These are phyloP conservation scores for Ferdinandea cuprea DNA, from an alignment of 2,888 invertebrate species.

Conservation along the genomic window DNA sequence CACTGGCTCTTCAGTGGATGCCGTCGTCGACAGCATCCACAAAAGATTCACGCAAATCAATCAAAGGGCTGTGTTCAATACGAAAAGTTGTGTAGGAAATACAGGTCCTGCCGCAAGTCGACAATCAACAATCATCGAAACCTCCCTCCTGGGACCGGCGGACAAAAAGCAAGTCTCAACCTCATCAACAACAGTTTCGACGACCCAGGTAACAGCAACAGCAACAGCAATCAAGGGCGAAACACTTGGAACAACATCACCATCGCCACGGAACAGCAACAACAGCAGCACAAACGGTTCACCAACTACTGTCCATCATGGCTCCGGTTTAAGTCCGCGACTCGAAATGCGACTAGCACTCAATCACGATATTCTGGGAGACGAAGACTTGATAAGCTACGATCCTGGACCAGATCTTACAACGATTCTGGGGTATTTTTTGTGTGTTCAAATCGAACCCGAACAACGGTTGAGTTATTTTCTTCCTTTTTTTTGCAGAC, in stretches of 20 bases:
- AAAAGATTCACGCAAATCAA: conserved; percentile 75
- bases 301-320: conserved; percentile 76
- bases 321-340: conserved; percentile 85
- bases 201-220: conserved; percentile 76
- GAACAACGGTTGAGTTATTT: neutral
- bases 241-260: conserved; percentile 31
- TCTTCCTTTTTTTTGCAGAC: conserved; percentile 77
- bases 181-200: conserved; percentile 82
- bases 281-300: conserved; percentile 74
- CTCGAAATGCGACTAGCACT: conserved; percentile 87
- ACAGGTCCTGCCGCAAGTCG: conserved; percentile 78
- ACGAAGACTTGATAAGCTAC: conserved; percentile 84
- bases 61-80: conserved; percentile 81
- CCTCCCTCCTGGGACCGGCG: conserved; percentile 81
- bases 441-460: neutral
- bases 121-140: conserved; percentile 81
- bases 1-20: conserved; percentile 84
- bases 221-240: conserved; percentile 35
- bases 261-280: conserved; percentile 47
- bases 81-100: conserved; percentile 75
- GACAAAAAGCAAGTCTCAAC: conserved; percentile 78
- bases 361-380: conserved; percentile 85
- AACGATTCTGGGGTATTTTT: conserved; percentile 82
- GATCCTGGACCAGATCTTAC: conserved; percentile 84
- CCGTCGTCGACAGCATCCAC: conserved; percentile 82